Evolutionary conservation across 92 coral and sea anemone species (phyloP).

Genomic region (Pocillopora grandis): DNA sequence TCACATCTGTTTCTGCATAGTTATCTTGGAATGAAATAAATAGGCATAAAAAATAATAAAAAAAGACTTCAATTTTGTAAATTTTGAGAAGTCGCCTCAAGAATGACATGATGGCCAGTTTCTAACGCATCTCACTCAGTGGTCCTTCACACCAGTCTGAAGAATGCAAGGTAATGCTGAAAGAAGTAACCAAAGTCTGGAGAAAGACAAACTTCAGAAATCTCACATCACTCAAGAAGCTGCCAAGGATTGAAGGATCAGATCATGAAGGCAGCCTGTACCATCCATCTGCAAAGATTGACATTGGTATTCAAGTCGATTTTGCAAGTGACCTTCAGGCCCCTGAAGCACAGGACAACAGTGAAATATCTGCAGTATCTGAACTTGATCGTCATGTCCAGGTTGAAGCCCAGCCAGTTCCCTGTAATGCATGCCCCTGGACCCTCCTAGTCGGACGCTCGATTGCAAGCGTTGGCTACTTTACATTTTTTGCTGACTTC

Average conservation of each 20-base stretch:
- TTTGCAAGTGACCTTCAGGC: slow-evolving; percentile 13
- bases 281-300: slow-evolving; percentile 1
- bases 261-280: slow-evolving; percentile 13
- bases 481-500: too few species aligned
- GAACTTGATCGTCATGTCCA: slow-evolving; percentile 38
- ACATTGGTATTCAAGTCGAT: slow-evolving; percentile 8
- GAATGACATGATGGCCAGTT: slow-evolving; percentile 50
- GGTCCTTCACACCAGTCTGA: slow-evolving; percentile 38
- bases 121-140: slow-evolving; percentile 41
- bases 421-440: not conserved
- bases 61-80: too few species aligned
- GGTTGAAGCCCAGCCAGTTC: slow-evolving; percentile 37
- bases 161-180: slow-evolving; percentile 23
- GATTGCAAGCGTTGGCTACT: too few species aligned
- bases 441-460: too few species aligned
- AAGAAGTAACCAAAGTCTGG: slow-evolving; percentile 26
- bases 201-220: slow-evolving; percentile 26
- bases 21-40: too few species aligned
- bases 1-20: too few species aligned
- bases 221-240: slow-evolving; percentile 30
- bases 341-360: slow-evolving; percentile 4
- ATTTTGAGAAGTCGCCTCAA: slow-evolving; percentile 38
- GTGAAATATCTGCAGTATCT: slow-evolving; percentile 35
- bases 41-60: too few species aligned
- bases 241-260: slow-evolving; percentile 22